Conservation (phyloP, 1,140 invertebrate genomes). For the Pissodes strobi region DNA sequence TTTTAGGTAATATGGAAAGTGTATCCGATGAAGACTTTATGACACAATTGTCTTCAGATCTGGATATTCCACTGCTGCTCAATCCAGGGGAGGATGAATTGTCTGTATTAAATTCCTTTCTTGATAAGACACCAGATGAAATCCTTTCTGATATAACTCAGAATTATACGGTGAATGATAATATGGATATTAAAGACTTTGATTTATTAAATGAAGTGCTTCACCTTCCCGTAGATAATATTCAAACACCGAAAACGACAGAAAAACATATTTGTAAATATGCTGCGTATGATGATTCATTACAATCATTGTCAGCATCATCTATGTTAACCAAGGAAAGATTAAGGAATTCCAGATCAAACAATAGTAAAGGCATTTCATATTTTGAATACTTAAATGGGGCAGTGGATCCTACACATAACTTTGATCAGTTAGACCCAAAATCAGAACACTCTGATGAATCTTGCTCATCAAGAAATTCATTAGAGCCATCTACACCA, state of each 20-base stretch:
- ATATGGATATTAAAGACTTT: constrained; percentile 38
- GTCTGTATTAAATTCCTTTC: constrained; percentile 47
- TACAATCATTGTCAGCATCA: too few species aligned
- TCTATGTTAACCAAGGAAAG: too few species aligned
- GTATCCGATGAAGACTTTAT: constrained; percentile 52
- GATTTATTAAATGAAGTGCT: constrained; percentile 41
- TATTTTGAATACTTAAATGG: constrained; percentile 4
- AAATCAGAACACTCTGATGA: constrained; percentile 21
- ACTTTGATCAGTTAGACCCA: neutral
- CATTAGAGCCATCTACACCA: constrained; percentile 14
- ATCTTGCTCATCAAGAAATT: constrained; percentile 16
- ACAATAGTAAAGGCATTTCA: too few species aligned
- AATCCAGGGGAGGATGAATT: constrained; percentile 49
- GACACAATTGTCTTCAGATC: constrained; percentile 46
- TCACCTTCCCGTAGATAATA: too few species aligned
- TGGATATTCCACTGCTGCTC: constrained; percentile 50
- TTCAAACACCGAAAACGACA: too few species aligned
- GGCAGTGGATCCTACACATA: too few species aligned
- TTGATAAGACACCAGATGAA: constrained; percentile 49
- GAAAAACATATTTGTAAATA: too few species aligned
- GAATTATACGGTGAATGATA: constrained; percentile 32
- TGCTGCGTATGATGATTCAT: too few species aligned
- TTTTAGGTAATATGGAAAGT: constrained; percentile 30
- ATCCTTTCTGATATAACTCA: constrained; percentile 46
- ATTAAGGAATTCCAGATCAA: too few species aligned